Evolutionary conservation across 2,797 vertebrate species (phyloP).

Genomic region (Paratrypauchen microcephalus): DNA sequence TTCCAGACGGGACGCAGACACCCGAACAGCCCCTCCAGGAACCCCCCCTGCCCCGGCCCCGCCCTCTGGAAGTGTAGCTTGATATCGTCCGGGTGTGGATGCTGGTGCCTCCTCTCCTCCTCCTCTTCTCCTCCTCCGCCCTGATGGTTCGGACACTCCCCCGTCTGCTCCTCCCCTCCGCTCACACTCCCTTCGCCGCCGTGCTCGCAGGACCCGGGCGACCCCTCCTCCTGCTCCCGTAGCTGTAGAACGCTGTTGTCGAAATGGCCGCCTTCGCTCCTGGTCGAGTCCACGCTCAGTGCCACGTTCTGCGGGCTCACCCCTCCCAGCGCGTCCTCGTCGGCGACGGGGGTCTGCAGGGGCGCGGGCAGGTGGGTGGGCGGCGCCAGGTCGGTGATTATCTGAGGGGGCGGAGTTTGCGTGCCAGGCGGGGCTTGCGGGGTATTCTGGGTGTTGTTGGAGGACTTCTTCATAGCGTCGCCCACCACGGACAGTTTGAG

Average conservation of each 20-base stretch:
- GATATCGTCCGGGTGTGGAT: conserved; percentile 81
- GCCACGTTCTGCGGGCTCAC: conserved; percentile 81
- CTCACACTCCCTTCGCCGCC: conserved; percentile 65
- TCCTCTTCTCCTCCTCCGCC: conserved; percentile 56
- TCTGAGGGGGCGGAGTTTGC: conserved; percentile 74
- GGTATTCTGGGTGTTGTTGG: conserved; percentile 63
- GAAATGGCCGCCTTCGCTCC: conserved; percentile 86
- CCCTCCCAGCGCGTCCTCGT: conserved; percentile 77
- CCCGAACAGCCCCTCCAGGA: conserved; percentile 95
- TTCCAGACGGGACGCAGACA: conserved; percentile 97
- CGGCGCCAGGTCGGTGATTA: conserved; percentile 77
- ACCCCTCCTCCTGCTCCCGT: conserved; percentile 85
- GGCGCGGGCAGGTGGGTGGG: conserved; percentile 70
- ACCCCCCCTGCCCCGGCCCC: conserved; percentile 87
- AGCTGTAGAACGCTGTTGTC: conserved; percentile 97
- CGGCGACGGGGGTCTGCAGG: conserved; percentile 70
- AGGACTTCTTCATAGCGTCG: conserved; percentile 76
- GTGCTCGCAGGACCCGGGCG: conserved; percentile 77
- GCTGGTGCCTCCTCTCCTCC: conserved; percentile 59
- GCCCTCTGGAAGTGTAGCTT: conserved; percentile 94
- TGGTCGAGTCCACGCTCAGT: conserved; percentile 88
- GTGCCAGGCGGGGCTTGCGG: conserved; percentile 51
- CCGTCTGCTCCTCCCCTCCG: conserved; percentile 73
- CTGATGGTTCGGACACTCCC: conserved; percentile 57
- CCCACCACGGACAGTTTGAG: conserved; percentile 79